These are phyloP conservation scores for Gambusia holbrooki DNA, from an alignment of 2,113 vertebrate genomes.

Conservation along the genomic window DNA sequence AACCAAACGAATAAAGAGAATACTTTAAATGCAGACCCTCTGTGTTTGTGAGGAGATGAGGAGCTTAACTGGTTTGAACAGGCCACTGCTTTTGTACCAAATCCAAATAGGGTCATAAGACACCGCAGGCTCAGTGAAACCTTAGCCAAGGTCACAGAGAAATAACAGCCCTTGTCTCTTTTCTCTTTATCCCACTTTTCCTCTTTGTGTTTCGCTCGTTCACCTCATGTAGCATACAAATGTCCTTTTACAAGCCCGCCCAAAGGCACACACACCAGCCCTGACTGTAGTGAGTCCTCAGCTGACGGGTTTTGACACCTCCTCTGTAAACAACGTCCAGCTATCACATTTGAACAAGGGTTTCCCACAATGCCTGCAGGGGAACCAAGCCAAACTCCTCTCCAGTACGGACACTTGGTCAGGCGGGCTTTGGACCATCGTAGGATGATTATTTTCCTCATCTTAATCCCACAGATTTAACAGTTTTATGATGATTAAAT, in stretches of 20 bases:
- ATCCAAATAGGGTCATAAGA: conserved; percentile 73
- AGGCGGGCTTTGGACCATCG: conserved; percentile 13
- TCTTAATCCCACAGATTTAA: conserved; percentile 19
- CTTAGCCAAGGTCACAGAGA: conserved; percentile 77
- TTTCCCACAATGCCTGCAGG: conserved; percentile 21
- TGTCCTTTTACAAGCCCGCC: conserved; percentile 39
- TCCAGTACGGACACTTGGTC: conserved; percentile 9
- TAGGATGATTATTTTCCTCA: conserved; percentile 29
- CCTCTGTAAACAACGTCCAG: conserved; percentile 55
- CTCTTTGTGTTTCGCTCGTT: conserved; percentile 25
- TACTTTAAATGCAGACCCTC: not conserved
- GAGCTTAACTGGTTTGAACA: conserved; percentile 58
- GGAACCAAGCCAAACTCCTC: conserved; percentile 10
- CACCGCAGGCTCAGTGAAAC: conserved; percentile 71
- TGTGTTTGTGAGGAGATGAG: conserved; percentile 38
- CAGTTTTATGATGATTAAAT: conserved; percentile 23
- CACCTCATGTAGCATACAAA: conserved; percentile 24
- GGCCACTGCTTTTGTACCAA: conserved; percentile 55
- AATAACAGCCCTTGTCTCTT: conserved; percentile 61
- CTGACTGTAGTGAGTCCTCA: conserved; percentile 42
- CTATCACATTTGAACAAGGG: conserved; percentile 37
- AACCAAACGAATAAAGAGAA: no score
- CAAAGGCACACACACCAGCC: conserved; percentile 38
- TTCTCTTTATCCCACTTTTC: conserved; percentile 43
- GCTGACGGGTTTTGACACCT: conserved; percentile 72